A percentile compares a stretch with the other conserved stretches of the same genome.
Conservation (phyloP, 2,888 invertebrate genomes). For the Leucania comma region DNA sequence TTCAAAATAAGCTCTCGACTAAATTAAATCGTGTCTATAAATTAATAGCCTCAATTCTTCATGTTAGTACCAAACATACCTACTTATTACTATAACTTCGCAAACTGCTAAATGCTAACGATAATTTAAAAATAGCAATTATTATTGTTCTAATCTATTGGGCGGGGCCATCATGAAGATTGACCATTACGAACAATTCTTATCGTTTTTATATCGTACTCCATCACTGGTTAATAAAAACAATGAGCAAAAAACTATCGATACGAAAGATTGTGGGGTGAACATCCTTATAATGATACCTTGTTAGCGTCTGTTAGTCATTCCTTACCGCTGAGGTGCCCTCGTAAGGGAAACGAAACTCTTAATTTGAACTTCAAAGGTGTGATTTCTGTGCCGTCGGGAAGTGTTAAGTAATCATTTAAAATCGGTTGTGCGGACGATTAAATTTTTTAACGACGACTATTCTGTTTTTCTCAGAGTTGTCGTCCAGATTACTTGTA, state of each 20-base stretch:
- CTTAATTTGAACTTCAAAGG: conserved; percentile 86
- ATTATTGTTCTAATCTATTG: conserved; percentile 57
- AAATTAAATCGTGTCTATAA: conserved; percentile 35
- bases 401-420: conserved; percentile 87
- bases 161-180: conserved; percentile 56
- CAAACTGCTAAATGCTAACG: conserved; percentile 45
- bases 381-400: conserved; percentile 85
- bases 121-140: conserved; percentile 56
- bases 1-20: conserved; percentile 19
- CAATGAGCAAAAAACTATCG: conserved; percentile 80
- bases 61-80: conserved; percentile 13
- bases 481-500: conserved; percentile 71
- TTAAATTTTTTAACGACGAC: conserved; percentile 71
- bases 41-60: conserved; percentile 24
- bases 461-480: conserved; percentile 73
- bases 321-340: conserved; percentile 76
- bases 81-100: conserved; percentile 25
- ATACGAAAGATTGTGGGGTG: conserved; percentile 74
- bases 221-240: conserved; percentile 70
- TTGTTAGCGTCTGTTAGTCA: conserved; percentile 88
- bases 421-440: conserved; percentile 77
- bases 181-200: conserved; percentile 61
- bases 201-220: conserved; percentile 61
- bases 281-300: conserved; percentile 87
- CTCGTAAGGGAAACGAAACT: conserved; percentile 81